These are phyloP conservation scores for Neomicropteryx cornuta DNA, from an alignment of 1,140 invertebrate genomes.

Conservation along the genomic window DNA sequence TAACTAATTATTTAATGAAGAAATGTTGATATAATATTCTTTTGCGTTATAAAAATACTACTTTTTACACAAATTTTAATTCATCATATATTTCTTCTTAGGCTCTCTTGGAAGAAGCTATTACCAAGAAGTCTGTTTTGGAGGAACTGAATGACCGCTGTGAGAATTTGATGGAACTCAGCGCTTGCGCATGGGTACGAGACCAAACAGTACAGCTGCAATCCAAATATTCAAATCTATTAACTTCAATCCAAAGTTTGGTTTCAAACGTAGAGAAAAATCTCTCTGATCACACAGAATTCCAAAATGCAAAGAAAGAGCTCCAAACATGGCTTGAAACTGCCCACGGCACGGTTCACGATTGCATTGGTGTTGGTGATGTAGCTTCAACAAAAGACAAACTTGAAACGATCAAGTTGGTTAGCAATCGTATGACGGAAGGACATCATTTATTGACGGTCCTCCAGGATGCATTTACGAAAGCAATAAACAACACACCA, in stretches of 20 bases:
- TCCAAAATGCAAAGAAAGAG: slow-evolving; percentile 72
- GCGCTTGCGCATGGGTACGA: slow-evolving; percentile 68
- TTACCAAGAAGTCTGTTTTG: slow-evolving; percentile 60
- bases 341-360: slow-evolving; percentile 66
- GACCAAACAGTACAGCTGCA: slow-evolving; percentile 79
- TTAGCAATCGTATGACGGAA: slow-evolving; percentile 67
- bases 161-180: slow-evolving; percentile 75
- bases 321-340: slow-evolving; percentile 70
- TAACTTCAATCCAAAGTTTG: slow-evolving; percentile 67
- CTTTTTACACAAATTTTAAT: neutral
- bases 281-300: slow-evolving; percentile 79
- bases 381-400: slow-evolving; percentile 68
- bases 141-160: slow-evolving; percentile 80
- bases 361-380: slow-evolving; percentile 72
- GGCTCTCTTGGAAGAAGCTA: slow-evolving; percentile 63
- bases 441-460: slow-evolving; percentile 74
- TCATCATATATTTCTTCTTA: slow-evolving; percentile 20
- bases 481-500: slow-evolving; percentile 70
- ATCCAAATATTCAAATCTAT: slow-evolving; percentile 61
- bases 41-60: neutral
- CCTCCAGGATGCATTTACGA: slow-evolving; percentile 73
- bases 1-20: neutral
- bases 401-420: slow-evolving; percentile 62
- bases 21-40: slow-evolving; percentile 2
- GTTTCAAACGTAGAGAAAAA: slow-evolving; percentile 80